Evolutionary conservation across 2,113 vertebrate species (phyloP).

Genomic region (Mobula birostris): DNA sequence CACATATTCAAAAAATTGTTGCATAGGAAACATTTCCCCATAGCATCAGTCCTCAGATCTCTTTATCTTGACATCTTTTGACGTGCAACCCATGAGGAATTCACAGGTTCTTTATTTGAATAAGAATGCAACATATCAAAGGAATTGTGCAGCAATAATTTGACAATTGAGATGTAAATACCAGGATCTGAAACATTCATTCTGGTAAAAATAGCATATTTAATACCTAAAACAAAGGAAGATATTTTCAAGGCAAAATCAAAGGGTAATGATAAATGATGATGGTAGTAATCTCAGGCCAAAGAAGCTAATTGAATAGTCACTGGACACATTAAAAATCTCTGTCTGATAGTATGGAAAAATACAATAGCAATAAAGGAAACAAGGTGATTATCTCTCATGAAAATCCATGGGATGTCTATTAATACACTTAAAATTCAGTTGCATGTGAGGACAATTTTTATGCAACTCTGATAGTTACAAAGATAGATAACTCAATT

Average conservation of each 20-base stretch:
- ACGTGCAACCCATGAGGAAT: constrained; percentile 45
- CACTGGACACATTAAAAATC: constrained; percentile 36
- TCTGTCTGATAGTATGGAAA: constrained; percentile 57
- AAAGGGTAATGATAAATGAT: constrained; percentile 56
- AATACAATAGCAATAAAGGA: constrained; percentile 16
- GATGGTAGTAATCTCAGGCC: constrained; percentile 48
- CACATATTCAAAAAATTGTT: constrained; percentile 50
- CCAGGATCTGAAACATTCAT: constrained; percentile 47
- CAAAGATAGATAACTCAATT: constrained; percentile 99
- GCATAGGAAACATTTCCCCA: constrained; percentile 44
- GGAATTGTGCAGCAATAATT: constrained; percentile 49
- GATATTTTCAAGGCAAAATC: constrained; percentile 52
- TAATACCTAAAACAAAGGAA: constrained; percentile 55
- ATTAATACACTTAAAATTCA: constrained; percentile 95
- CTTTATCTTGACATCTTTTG: constrained; percentile 34
- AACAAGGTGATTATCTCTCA: constrained; percentile 45
- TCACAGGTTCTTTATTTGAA: constrained; percentile 55
- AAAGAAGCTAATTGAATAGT: constrained; percentile 54
- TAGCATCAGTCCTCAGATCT: constrained; percentile 46
- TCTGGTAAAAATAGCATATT: constrained; percentile 53
- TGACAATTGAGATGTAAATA: constrained; percentile 62
- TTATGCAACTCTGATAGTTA: constrained; percentile 96
- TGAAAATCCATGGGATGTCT: constrained; percentile 78
- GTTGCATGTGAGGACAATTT: constrained; percentile 94
- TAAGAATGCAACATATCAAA: constrained; percentile 54